Percentiles rank a stretch among this genome's conserved stretches.
These are phyloP conservation scores for Andrena camellia DNA, from an alignment of 2,888 invertebrate genomes.

Conservation along the genomic window DNA sequence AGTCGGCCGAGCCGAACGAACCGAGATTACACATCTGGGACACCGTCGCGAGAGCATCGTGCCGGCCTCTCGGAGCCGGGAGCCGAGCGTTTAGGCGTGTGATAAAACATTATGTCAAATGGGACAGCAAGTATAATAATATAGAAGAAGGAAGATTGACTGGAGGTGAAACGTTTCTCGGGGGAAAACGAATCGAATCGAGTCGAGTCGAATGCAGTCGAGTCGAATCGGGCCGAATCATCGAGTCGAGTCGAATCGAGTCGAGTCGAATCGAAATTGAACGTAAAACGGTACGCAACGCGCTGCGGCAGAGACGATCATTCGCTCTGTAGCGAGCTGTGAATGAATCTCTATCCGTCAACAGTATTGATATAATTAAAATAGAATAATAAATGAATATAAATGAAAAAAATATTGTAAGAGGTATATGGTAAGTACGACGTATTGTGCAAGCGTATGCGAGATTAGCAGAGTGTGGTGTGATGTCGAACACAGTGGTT, in stretches of 20 bases:
- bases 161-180: constrained; percentile 59
- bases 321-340: constrained; percentile 83
- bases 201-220: too few species aligned
- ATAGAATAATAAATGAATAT: constrained; percentile 85
- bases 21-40: constrained; percentile 41
- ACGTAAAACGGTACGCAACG: constrained; percentile 75
- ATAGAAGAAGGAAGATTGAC: constrained; percentile 35
- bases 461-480: constrained; percentile 55
- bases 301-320: constrained; percentile 79
- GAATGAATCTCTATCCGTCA: constrained; percentile 86
- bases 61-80: constrained; percentile 32
- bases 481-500: background rate
- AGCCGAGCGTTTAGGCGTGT: constrained; percentile 65
- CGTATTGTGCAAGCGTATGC: constrained; percentile 81
- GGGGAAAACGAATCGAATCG: constrained; percentile 33
- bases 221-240: too few species aligned
- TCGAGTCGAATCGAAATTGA: constrained; percentile 42
- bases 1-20: constrained; percentile 25
- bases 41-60: constrained; percentile 52
- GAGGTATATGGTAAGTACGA: constrained; percentile 83
- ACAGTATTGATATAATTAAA: constrained; percentile 85
- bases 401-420: constrained; percentile 80
- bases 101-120: constrained; percentile 68
- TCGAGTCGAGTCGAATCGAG: background rate
- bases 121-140: constrained; percentile 52